Evolutionary conservation across 2,888 invertebrate genomes (phyloP), one percentile per base, ranked within the genome.

Genomic region (Amphipoea lucens): DNA sequence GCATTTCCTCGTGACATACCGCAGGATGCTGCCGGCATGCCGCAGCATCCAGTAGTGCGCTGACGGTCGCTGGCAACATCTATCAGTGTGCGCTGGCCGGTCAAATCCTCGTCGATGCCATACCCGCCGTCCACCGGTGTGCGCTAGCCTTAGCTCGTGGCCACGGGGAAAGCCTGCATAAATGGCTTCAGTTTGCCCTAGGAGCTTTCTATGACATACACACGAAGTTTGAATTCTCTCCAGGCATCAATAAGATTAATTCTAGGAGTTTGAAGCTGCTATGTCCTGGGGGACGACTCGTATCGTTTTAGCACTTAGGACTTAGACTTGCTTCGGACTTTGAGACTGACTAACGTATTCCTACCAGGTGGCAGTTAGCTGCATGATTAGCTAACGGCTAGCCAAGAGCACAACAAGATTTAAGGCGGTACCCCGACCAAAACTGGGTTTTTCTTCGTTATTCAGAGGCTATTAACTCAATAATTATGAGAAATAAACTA

Each of bases 161-260:
- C 4, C 12, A 51, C 14, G 23, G 7, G 2, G 2, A 4, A 20
- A 36, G 0, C 29, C 29, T 40, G 9, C 54, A 1, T 17, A 71
- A 0, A 57, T 7, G 4, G 23, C 54, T n/a, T 14, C 36, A 51
- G 40, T 17, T n/a, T 42, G 12, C 60, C 63, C n/a, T n/a, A 63
- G 20, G 81, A 48, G 82, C 71, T 20, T 63, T 29, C 60, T 48
- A n/a, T 72, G 45, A 54, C 54, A 72, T 17, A n/a, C 71, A 72
- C 36, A 23, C 62, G 29, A 82, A 82, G 76, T 82, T 82, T 20
- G 40, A 82, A 82, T 82, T 81, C 71, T 76, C 77, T 68, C 62
- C 29, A 9, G 75, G 4, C 76, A 68, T 71, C 77, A 82, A 76
- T 82, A 62, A n/a, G 67, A 63, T 72, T 68, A 82, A 82, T 68